Percentiles rank a stretch among this genome's conserved stretches.
These are phyloP conservation scores for Trichoplusia ni DNA, from an alignment of 1,140 invertebrate species.

Conservation along the genomic window DNA sequence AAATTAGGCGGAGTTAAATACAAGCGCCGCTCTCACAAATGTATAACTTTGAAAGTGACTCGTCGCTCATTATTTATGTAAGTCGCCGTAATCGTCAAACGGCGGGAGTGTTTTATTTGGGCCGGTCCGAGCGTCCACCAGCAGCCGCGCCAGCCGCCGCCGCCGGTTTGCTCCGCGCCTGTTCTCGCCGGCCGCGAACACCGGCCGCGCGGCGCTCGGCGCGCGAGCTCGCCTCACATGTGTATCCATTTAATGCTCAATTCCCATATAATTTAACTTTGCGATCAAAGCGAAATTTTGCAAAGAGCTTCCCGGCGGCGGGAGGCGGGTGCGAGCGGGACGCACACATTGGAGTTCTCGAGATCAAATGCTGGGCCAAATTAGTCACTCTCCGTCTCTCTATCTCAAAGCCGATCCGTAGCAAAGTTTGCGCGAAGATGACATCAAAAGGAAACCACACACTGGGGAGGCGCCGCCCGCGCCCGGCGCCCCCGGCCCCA, in stretches of 20 bases:
- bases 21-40: conserved; percentile 69
- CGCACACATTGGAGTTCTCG: conserved; percentile 66
- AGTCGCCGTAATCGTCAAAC: conserved; percentile 72
- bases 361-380: conserved; percentile 81
- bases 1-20: conserved; percentile 80
- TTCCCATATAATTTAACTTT: conserved; percentile 82
- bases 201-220: conserved; percentile 28
- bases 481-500: conserved; percentile 65
- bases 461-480: conserved; percentile 72
- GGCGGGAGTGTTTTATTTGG: conserved; percentile 60
- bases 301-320: conserved; percentile 78
- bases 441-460: conserved; percentile 82
- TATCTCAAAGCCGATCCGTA: conserved; percentile 82
- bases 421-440: conserved; percentile 82
- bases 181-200: conserved; percentile 1
- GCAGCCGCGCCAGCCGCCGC: neutral
- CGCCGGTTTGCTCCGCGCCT: neutral
- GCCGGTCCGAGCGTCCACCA: conserved; percentile 37
- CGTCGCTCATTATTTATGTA: conserved; percentile 77
- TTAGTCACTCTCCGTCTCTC: conserved; percentile 82
- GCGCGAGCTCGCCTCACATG: conserved; percentile 60
- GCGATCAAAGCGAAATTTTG: conserved; percentile 81
- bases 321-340: conserved; percentile 75
- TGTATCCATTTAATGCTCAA: conserved; percentile 81
- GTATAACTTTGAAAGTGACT: conserved; percentile 75